These are phyloP conservation scores for Lethrus apterus DNA, from an alignment of 1,140 invertebrate species.

Conservation along the genomic window DNA sequence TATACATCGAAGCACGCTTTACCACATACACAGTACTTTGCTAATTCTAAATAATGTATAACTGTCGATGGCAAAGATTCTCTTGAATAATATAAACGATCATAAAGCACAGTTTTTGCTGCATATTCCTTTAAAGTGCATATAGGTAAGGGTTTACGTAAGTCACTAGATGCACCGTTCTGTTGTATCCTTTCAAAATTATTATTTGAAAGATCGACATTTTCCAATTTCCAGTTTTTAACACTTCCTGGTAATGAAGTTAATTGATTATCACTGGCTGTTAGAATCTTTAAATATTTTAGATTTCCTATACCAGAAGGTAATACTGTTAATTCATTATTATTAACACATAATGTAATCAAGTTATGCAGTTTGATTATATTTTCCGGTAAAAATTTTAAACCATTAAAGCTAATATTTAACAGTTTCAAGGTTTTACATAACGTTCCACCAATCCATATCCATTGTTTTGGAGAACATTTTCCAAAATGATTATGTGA, in stretches of 20 bases:
- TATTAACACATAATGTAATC: slow-evolving; percentile 46
- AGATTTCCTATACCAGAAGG: slow-evolving; percentile 41
- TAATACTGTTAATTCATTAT: slow-evolving; percentile 48
- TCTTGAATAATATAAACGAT: slow-evolving; percentile 47
- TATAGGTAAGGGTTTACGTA: slow-evolving; percentile 22
- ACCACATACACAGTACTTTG: slow-evolving; percentile 55
- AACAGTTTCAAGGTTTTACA: slow-evolving; percentile 43
- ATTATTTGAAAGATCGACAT: slow-evolving; percentile 51
- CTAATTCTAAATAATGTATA: slow-evolving; percentile 52
- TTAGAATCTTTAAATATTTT: slow-evolving; percentile 29
- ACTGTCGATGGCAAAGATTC: slow-evolving; percentile 52
- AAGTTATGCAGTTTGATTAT: slow-evolving; percentile 53
- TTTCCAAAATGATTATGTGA: slow-evolving; percentile 61
- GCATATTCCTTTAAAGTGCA: slow-evolving; percentile 29
- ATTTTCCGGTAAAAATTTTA: slow-evolving; percentile 50
- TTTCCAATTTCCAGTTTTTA: slow-evolving; percentile 45
- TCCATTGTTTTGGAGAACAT: slow-evolving; percentile 48
- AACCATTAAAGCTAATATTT: slow-evolving; percentile 55
- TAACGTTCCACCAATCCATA: slow-evolving; percentile 52
- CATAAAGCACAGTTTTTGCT: slow-evolving; percentile 30
- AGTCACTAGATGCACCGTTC: too few species aligned
- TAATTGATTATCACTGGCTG: slow-evolving; percentile 49
- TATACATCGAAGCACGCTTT: slow-evolving; percentile 48
- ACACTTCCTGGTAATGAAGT: slow-evolving; percentile 51
- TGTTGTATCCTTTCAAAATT: slow-evolving; percentile 32